Base-by-base conservation (phyloP, 2,797 vertebrate species). In the Cyclura pinguis region DNA sequence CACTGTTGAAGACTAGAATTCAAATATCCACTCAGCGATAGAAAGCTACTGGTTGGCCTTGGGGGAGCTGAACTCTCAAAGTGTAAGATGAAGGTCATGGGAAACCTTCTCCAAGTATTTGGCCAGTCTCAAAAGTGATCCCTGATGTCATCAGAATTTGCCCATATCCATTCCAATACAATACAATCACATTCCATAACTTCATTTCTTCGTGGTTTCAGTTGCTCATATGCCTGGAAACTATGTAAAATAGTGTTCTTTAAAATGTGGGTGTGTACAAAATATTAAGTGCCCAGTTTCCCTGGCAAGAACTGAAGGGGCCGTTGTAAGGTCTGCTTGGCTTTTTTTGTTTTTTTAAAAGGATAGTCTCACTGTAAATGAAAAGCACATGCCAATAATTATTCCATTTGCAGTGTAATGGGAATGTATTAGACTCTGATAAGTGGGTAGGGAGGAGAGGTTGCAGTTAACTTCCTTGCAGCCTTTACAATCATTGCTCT, bases 261-360 rank as follows among this genome's bases (percentile, higher is more conserved):
- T 47, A n/a, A 90, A 47, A 85, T 0, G 0, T 72, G 86, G 76
- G 77, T 85, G 82, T 86, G 57, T 1, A 0, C 27, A 85, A 9
- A 0, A n/a, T 83, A 76, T 80, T 57, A 57, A 80, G 84, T 64
- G 55, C 78, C 32, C 38, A n/a, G 0, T 24, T 4, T 76, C 52
- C 89, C 59, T 88, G 84, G 73, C 10, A 55, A 38, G 4, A 0
- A 1, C 57, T 80, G 4, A 38, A 88, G 47, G 18, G 78, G 6
- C 52, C 1, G 1, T 67, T 42, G 77, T 0, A 16, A 38, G 69
- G 85, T 81, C 78, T 69, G 5, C 73, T 83, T 59, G 0, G 0
- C 55, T 92, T 88, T 92, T 88, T 72, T 78, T 47, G 69, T 42
- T 67, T 73, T 87, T 55, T 47, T 69, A 35, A 50, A 50, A 78